phyloP scores from a whole-genome alignment of 1,140 invertebrate species.

The Drosophila biarmipes region DNA sequence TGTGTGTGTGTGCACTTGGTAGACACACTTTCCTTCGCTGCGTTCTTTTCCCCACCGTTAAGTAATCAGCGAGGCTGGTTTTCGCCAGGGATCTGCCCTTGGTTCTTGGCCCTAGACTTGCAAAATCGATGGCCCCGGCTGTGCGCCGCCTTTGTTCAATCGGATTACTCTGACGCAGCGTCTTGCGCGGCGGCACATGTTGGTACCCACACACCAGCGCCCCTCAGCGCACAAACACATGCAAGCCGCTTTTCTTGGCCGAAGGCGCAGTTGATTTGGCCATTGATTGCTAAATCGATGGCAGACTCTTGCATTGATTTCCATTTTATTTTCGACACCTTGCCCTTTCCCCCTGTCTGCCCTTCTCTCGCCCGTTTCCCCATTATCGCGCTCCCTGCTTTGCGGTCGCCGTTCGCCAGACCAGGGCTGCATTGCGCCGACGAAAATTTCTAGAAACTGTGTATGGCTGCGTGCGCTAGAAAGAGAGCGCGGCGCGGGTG shows the following conservation, averaged over 20 bases:
- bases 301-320: constrained; percentile 34
- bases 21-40: constrained; percentile 36
- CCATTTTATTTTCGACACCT: constrained; percentile 27
- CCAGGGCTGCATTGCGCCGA: constrained; percentile 69
- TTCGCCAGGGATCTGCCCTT: constrained; percentile 10
- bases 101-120: constrained; percentile 21
- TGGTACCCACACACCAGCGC: constrained; percentile 39
- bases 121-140: constrained; percentile 64
- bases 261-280: constrained; percentile 6
- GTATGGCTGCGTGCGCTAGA: constrained; percentile 29
- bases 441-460: constrained; percentile 76
- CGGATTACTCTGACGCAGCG: constrained; percentile 53
- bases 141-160: constrained; percentile 16
- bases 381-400: constrained; percentile 60
- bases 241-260: constrained; percentile 16
- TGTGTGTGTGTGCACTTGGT: constrained; percentile 50
- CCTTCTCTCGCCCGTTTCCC: constrained; percentile 34
- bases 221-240: constrained; percentile 1
- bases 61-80: constrained; percentile 62
- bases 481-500: background rate
- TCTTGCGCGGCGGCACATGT: constrained; percentile 56
- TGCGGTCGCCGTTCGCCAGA: constrained; percentile 54
- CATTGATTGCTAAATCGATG: constrained; percentile 35
- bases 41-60: constrained; percentile 55
- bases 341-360: constrained; percentile 56